Evolutionary conservation across 2,888 invertebrate genomes (phyloP), one percentile per base, ranked within the genome.

Genomic region (Apodemia duryi): DNA sequence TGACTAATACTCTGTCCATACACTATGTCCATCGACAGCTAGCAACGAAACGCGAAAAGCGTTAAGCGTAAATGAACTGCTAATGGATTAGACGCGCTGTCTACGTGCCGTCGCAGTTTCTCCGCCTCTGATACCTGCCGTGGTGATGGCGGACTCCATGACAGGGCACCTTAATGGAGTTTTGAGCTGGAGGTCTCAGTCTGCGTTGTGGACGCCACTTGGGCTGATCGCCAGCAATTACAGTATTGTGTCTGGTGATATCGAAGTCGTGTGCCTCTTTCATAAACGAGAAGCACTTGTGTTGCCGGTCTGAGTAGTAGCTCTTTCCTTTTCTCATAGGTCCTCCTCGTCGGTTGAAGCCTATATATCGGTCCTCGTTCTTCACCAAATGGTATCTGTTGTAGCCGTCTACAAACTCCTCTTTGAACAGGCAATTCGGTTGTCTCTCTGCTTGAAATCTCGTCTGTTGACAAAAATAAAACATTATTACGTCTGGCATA

Each of bases 221-320:
- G 75, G 84, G 81, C 75, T 74, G 63, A 73, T 91, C 90, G 75
- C 92, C 92, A 66, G 93, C 93, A 74, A 93, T 85, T 77, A 90
- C 80, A 70, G 77, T 84, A 85, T 95, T 94, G 92, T 94, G 94
- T 75, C 89, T 85, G 82, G 85, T 87, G 79, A 94, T 93, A 82
- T 93, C 93, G 88, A 94, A 94, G 78, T 92, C 92, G 79, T 93
- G 91, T 75, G 93, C 93, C 77, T 92, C 89, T 85, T 94, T 94
- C 84, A 94, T 90, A 87, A 94, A 94, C 73, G 93, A 93, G 84
- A 93, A 91, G 82, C 94, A 94, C 79, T 92, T 92, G 83, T 92
- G 91, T 69, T 86, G 85, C 49, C 88, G 88, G 74, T 83, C 79
- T 73, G 83, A 78, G 60, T 85, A 77, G 71, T 81, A 86, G 71